phyloP scores from a whole-genome alignment of 2,888 invertebrate species.

The Arctia plantaginis region DNA sequence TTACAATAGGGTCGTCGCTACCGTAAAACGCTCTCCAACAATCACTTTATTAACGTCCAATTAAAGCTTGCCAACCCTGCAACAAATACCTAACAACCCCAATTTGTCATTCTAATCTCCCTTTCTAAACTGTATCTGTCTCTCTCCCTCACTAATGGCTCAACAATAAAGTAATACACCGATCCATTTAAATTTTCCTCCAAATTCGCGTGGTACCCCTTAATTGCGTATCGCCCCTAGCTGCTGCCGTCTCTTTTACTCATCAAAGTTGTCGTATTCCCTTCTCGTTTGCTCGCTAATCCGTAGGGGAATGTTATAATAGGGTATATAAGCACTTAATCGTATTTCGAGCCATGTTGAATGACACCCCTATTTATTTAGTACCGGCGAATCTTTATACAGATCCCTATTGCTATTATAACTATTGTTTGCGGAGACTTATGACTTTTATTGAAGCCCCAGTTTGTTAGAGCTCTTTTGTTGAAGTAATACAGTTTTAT shows the following conservation, averaged over 20 bases:
- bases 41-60: slow-evolving; percentile 57
- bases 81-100: slow-evolving; percentile 63
- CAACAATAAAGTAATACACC: slow-evolving; percentile 86
- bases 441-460: slow-evolving; percentile 72
- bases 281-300: slow-evolving; percentile 63
- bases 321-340: slow-evolving; percentile 85
- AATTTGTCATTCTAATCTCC: slow-evolving; percentile 66
- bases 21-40: slow-evolving; percentile 28
- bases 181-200: slow-evolving; percentile 85
- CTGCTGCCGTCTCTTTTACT: slow-evolving; percentile 59
- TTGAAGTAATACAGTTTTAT: slow-evolving; percentile 44
- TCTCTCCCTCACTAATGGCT: slow-evolving; percentile 78
- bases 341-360: slow-evolving; percentile 80
- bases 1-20: slow-evolving; percentile 9
- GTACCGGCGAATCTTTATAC: slow-evolving; percentile 64
- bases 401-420: slow-evolving; percentile 73
- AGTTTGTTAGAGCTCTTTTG: slow-evolving; percentile 57
- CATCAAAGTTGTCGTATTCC: slow-evolving; percentile 45
- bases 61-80: slow-evolving; percentile 46
- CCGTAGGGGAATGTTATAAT: slow-evolving; percentile 76
- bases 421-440: slow-evolving; percentile 79
- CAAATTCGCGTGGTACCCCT: slow-evolving; percentile 80
- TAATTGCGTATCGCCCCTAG: slow-evolving; percentile 82
- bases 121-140: slow-evolving; percentile 60
- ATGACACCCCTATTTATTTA: slow-evolving; percentile 81